Percentiles rank a stretch among this genome's conserved stretches.
Conservation (phyloP, 2,888 invertebrate species). For the Melikaiella ostensackeni region DNA sequence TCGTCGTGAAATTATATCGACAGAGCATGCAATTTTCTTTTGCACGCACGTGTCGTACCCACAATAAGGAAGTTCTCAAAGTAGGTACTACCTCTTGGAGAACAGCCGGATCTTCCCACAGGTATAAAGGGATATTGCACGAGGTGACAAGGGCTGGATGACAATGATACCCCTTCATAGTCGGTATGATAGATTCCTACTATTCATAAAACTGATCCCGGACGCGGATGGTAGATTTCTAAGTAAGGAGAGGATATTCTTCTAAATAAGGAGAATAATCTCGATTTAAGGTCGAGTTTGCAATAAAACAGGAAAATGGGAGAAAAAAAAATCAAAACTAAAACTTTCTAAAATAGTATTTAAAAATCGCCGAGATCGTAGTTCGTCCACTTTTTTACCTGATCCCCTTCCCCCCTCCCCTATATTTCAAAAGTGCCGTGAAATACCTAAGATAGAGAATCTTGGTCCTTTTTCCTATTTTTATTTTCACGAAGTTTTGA, state of each 20-base stretch:
- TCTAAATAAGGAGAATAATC: not conserved
- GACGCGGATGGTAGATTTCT: not conserved
- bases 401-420: too few relatives aligned
- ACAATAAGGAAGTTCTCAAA: constrained; percentile 11
- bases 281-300: not conserved
- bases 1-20: constrained; percentile 18
- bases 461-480: too few relatives aligned
- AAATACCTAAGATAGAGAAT: too few relatives aligned
- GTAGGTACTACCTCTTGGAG: constrained; percentile 6
- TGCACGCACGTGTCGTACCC: constrained; percentile 11
- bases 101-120: constrained; percentile 23
- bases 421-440: too few relatives aligned
- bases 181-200: constrained; percentile 25
- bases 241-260: not conserved
- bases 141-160: constrained; percentile 12
- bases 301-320: constrained; percentile 10
- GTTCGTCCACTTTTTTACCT: too few relatives aligned
- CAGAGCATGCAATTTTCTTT: constrained; percentile 4
- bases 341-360: not conserved
- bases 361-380: too few relatives aligned
- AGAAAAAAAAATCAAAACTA: not conserved
- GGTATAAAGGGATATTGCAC: constrained; percentile 23
- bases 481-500: too few relatives aligned
- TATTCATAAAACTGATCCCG: constrained; percentile 7
- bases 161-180: constrained; percentile 27